Evolutionary conservation across 2,888 invertebrate species (phyloP).

Genomic region (Trachelus troglodyta): DNA sequence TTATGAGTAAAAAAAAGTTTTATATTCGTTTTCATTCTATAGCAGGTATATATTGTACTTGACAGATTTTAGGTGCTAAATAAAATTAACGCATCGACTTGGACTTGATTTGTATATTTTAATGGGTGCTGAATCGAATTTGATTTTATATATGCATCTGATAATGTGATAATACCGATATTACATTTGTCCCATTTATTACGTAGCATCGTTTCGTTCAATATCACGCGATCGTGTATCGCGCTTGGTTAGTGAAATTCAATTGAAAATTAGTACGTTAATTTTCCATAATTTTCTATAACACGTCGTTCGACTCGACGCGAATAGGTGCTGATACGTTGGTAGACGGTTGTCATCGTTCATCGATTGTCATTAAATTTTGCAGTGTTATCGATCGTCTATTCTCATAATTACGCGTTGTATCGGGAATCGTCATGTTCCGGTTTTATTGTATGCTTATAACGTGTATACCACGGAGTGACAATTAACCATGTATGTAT

Average conservation of each 20-base stretch:
- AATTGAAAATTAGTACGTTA: neutral
- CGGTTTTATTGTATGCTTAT: neutral
- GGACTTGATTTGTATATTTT: neutral
- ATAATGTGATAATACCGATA: neutral
- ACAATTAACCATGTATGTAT: neutral
- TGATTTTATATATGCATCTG: neutral
- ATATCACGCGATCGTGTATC: neutral
- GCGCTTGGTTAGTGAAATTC: neutral
- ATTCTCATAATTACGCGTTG: conserved; percentile 42
- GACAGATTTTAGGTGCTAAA: neutral
- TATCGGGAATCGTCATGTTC: conserved; percentile 18
- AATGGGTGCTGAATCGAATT: neutral
- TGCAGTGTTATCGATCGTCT: conserved; percentile 33
- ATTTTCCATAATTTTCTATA: neutral
- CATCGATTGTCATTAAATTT: conserved; percentile 9
- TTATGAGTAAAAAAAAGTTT: neutral
- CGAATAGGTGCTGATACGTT: conserved; percentile 10
- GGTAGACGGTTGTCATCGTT: conserved; percentile 40
- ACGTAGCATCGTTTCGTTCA: neutral
- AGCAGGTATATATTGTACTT: neutral
- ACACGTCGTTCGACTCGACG: neutral
- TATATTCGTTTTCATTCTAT: neutral
- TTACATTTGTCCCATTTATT: neutral
- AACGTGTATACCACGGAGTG: neutral
- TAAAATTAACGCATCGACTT: neutral